phyloP scores from a whole-genome alignment of 35 echinoderm and acorn worm genomes.

The Ophiothrix spiculata region DNA sequence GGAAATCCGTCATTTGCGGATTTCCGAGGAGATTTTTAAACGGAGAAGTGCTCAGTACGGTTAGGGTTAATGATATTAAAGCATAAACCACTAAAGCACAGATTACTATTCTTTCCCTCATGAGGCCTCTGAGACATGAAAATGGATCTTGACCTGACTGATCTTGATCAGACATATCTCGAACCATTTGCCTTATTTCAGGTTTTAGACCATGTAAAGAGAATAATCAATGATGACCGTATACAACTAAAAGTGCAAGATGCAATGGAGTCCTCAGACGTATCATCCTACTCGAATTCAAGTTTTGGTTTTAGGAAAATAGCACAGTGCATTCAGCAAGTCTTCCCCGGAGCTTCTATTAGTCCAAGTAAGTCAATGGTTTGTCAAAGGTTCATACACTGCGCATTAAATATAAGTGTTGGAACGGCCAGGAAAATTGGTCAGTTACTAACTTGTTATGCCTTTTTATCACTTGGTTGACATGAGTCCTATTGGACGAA shows the following conservation, averaged over 20 bases:
- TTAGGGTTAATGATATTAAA: no score
- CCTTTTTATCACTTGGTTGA: no score
- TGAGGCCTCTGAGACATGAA: background rate
- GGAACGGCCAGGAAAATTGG: background rate
- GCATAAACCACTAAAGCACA: background rate
- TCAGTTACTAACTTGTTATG: background rate
- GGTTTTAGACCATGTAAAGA: constrained; percentile 60
- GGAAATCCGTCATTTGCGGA: background rate
- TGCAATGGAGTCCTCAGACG: constrained; percentile 28
- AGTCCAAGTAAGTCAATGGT: constrained; percentile 50
- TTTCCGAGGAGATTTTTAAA: background rate
- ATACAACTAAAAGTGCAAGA: constrained; percentile 18
- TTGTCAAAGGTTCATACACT: background rate
- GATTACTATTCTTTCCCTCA: background rate
- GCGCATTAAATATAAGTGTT: background rate
- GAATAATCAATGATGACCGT: constrained; percentile 38
- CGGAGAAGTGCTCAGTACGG: no score
- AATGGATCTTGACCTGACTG: background rate
- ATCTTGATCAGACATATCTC: background rate
- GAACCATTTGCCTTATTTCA: constrained; percentile 3
- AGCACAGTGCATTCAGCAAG: constrained; percentile 64
- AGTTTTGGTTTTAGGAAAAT: constrained; percentile 55
- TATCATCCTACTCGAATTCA: constrained; percentile 52
- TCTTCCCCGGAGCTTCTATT: constrained; percentile 63
- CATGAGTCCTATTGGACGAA: background rate